Evolutionary conservation across 2,113 vertebrate species (phyloP), one percentile per base, ranked within the genome.

Genomic region (Zingel zingel): DNA sequence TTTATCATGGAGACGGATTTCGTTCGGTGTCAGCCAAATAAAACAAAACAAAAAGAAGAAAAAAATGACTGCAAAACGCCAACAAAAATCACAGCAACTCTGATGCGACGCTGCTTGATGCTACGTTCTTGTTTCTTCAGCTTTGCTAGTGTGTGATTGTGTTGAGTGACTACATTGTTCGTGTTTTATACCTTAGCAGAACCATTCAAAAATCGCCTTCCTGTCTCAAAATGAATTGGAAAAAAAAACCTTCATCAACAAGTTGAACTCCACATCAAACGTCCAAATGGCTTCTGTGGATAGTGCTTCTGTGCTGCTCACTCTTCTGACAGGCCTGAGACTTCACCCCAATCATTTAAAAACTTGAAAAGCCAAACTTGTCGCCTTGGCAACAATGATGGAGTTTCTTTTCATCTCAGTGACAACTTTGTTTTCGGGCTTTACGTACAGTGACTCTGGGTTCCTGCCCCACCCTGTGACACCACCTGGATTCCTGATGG

Each of bases 91-190:
- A 58, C 25, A 16, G 58, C 66, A 11, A 78, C 68, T 80, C 67
- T 54, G 80, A 74, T 7, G 59, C 63, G 5, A 48, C 4, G 75
- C 84, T 58, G 89, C 92, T 90, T 81, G 15, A 23, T 14, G 89
- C 89, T 78, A 47, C 74, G 61, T 79, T 63, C 65, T 81, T 16
- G 81, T 89, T 70, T 64, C 85, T 91, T 73, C 83, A 76, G 91
- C 88, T 93, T 93, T 47, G 92, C 88, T 21, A 79, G 81, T 88
- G 83, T 79, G 86, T 89, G 82, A 62, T 68, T 19, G 87, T 89
- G 83, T 79, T 2, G 73, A 84, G 90, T 91, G 91, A 88, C 82
- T 81, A 21, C 79, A 54, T 79, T 27, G 56, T 88, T 85, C 83
- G 85, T 88, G 61, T 82, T 91, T 85, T 86, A 23, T 84, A 86